Evolutionary conservation across 53 echinoderm and acorn worm genomes (phyloP), one percentile per base, ranked within the genome.

Genomic region (Stichopus horrens): DNA sequence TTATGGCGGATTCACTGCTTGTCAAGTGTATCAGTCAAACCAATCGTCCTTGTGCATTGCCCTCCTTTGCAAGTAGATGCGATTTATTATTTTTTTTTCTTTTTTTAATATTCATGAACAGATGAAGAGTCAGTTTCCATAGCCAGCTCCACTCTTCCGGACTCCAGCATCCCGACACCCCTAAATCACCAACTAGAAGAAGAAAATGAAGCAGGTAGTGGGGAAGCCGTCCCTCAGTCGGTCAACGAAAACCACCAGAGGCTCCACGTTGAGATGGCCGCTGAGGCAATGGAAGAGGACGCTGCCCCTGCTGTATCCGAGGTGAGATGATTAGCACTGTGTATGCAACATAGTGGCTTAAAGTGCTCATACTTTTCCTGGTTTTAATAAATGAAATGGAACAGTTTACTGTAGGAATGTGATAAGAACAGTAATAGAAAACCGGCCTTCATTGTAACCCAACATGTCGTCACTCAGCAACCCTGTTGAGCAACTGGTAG

Each of bases 81-180:
- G 2, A 37, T 37, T 37, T 37, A 37, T 37, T 37, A 1, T 14
- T 37, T 76, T 21, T 23, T 21, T 37, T 37, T 14, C 37, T 76
- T 21, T 23, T 21, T 76, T 76, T 11, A 23, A 19, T 21, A 76
- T 74, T 60, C 0, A 8, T 79, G 89, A 91, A 92, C 90, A 94
- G 71, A 20, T 16, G 71, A 94, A 73, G 94, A 94, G 23, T 90
- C 94, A 11, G 76, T 94, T 55, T 75, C 94, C 4, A 88, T 91
- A 21, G 90, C 91, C 66, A 87, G 89, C 74, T 86, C 94, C 75
- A 90, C 89, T 81, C 76, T 89, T 8, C 94, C 94, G 21, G 94
- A 94, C 74, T 94, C 94, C 55, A 94, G 94, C 83, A 86, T 94
- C 23, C 76, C 94, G 0, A 83, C 22, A 8, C 91, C 93, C 23